Evolutionary conservation across 2,888 invertebrate species (phyloP).

Genomic region (Aspidiotus rigidus): DNA sequence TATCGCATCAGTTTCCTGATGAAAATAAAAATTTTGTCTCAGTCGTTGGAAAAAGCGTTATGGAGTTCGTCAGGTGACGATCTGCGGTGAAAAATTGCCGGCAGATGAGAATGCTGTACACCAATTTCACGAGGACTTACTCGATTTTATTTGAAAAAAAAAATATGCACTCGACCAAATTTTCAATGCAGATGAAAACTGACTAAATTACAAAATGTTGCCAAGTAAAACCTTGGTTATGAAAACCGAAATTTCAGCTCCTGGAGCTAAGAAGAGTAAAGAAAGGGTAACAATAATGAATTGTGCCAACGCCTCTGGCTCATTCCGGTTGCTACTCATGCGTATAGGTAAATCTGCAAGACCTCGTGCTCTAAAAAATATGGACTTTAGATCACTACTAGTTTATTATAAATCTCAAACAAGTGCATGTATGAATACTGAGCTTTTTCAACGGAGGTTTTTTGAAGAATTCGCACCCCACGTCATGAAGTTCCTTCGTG

Average conservation of each 20-base stretch:
- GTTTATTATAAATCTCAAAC: neutral
- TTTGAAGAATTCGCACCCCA: constrained; percentile 35
- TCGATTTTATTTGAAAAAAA: constrained; percentile 26
- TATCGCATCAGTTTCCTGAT: constrained; percentile 2
- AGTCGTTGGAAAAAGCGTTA: too few species aligned
- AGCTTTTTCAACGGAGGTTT: constrained; percentile 35
- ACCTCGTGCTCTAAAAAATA: neutral
- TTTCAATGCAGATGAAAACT: constrained; percentile 39
- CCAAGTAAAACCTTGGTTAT: constrained; percentile 38
- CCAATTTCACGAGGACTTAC: too few species aligned
- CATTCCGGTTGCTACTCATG: neutral
- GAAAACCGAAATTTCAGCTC: constrained; percentile 37
- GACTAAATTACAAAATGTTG: constrained; percentile 39
- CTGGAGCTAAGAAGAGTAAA: constrained; percentile 39
- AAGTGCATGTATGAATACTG: constrained; percentile 36
- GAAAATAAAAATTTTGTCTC: neutral
- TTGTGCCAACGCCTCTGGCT: constrained; percentile 37
- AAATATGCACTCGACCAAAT: constrained; percentile 36
- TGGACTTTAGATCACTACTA: neutral
- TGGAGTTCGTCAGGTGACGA: too few species aligned
- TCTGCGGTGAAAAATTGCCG: too few species aligned
- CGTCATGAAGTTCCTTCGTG: constrained; percentile 34
- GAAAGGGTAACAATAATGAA: constrained; percentile 38
- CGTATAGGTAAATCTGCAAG: neutral
- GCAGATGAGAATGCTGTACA: too few species aligned